Base-by-base conservation (phyloP, 2,113 vertebrate genomes). In the Carollia perspicillata region DNA sequence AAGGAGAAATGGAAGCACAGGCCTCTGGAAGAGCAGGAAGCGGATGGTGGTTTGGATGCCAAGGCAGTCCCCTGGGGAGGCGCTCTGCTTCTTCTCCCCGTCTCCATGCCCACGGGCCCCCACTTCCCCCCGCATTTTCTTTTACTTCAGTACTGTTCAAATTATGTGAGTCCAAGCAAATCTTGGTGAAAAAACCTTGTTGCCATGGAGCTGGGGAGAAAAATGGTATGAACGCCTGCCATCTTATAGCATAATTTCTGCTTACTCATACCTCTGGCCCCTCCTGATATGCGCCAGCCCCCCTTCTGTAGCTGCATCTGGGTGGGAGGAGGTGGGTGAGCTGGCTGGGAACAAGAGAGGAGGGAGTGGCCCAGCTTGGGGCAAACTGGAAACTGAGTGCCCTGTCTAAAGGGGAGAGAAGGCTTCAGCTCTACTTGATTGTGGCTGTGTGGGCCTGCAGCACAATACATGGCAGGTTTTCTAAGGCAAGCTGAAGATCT, bases 161-260 rank as follows among this genome's bases (percentile, higher is more conserved):
- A 42, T 40, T 69, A 17, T 33, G 81, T 4, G 6, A 47, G 44
- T 63, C 33, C 47, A n/a, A 79, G 63, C 78, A 49, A 91, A 74
- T 49, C 77, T 85, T 80, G 44, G 66, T 90, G 80, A 84, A 49
- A 93, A 77, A 77, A 33, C 30, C 74, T 44, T 51, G 44, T 77
- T 77, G 44, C 44, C 30, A 49, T 77, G 74, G 17, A 77, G 65
- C 80, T 53, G 35, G 71, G 30, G 84, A 79, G 60, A 80, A 68
- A 90, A 95, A 60, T 42, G 78, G 33, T 63, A 66, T 88, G 89
- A 94, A 79, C 40, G 83, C 23, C 22, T 89, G 94, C 42, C 55
- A 47, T 60, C 35, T 23, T 22, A 23, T 68, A 83, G 85, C 60
- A 33, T 83, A 63, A 94, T 63, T 83, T 66, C 66, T 79, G 81